These are phyloP conservation scores for Aspidiotus rigidus DNA, from an alignment of 2,888 invertebrate genomes.

Conservation along the genomic window DNA sequence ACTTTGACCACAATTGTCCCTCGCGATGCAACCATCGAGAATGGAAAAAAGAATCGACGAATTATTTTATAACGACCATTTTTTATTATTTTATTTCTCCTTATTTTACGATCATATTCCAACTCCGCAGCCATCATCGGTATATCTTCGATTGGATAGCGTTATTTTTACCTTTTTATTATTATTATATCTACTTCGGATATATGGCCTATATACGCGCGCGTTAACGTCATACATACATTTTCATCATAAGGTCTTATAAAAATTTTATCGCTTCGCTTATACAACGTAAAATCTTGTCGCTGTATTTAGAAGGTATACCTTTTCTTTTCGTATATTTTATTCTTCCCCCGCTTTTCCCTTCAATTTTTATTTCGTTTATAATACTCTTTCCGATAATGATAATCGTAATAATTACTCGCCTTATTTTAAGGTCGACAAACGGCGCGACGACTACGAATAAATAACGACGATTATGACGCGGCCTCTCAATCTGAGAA, in stretches of 20 bases:
- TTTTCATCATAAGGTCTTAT: slow-evolving; percentile 13
- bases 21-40: not conserved
- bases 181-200: slow-evolving; percentile 17
- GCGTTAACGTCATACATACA: no score
- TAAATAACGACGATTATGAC: slow-evolving; percentile 10
- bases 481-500: no score
- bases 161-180: slow-evolving; percentile 18
- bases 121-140: not conserved
- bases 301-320: not conserved
- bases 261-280: slow-evolving; percentile 27
- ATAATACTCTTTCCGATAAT: slow-evolving; percentile 6
- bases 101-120: slow-evolving; percentile 28
- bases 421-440: not conserved
- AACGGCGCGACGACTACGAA: slow-evolving; percentile 3
- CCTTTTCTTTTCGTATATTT: not conserved
- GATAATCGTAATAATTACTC: not conserved
- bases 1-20: not conserved
- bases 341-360: not conserved
- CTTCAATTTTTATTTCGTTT: not conserved
- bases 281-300: slow-evolving; percentile 1
- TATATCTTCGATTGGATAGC: slow-evolving; percentile 22
- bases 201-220: slow-evolving; percentile 16
- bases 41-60: slow-evolving; percentile 21
- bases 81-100: slow-evolving; percentile 7
- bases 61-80: slow-evolving; percentile 30